Evolutionary conservation across 2,113 vertebrate genomes (phyloP), one percentile per base, ranked within the genome.

Genomic region (Sceloporus undulatus): DNA sequence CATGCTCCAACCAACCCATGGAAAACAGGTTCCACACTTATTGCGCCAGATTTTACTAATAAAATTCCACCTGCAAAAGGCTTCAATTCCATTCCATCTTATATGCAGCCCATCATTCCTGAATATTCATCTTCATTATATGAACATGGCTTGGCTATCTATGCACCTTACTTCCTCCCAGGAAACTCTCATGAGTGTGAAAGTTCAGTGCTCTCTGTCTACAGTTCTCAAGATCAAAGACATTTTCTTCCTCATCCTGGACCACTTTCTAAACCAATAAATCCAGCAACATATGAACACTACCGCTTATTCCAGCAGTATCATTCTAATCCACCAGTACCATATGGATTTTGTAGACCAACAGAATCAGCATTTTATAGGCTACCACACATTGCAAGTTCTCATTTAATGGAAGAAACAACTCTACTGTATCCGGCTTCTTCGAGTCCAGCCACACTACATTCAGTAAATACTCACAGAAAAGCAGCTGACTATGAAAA

Each of bases 101-200:
- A 96, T 29, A 91, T 94, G 91, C 97, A 96, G 70, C 97, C 95
- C 0, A 90, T 98, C 48, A 94, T 98, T 87, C 95, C 98, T 0
- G 98, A 99, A 65, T 99, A 98, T 91, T 85, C 97, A 0, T 95
- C 97, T 1, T 98, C 98, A 34, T 94, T 98, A n/a, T 96, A 98
- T 54, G 98, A 99, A 71, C 96, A 96, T 0, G 92, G 96, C 56
- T 90, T 98, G 74, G 97, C 98, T 56, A 94, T 98, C 91, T 98
- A 97, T 79, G 94, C 97, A 3, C 96, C 98, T 10, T 99, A 98
- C 91, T 94, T 98, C 38, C 96, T 98, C 5, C 82, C 96, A 2
- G 95, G 96, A 13, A 97, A 90, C 73, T 92, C 96, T 0, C 91
- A 94, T 0, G 95, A 97, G 40, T 97, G 96, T 38, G 96, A 97